phyloP scores from a whole-genome alignment of 2,888 invertebrate genomes.

The Yponomeuta malinellus region DNA sequence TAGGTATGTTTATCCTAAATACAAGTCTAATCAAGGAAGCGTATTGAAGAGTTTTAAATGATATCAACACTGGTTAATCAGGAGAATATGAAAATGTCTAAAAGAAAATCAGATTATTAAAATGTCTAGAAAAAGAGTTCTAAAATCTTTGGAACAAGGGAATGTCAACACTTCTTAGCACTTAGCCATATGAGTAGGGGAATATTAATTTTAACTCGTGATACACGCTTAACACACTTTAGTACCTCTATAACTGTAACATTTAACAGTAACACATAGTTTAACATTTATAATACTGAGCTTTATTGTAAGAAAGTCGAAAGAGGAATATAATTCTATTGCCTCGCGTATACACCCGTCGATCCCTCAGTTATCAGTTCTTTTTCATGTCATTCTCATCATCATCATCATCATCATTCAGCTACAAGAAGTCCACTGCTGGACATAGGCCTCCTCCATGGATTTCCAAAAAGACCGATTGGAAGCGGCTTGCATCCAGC shows the following conservation, averaged over 20 bases:
- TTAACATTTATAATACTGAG: conserved; percentile 60
- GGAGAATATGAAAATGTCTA: not conserved
- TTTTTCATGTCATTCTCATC: no score
- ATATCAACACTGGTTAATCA: no score
- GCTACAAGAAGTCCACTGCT: no score
- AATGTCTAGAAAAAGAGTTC: not conserved
- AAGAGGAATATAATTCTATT: conserved; percentile 49
- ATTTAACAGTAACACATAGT: conserved; percentile 23
- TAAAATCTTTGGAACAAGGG: not conserved
- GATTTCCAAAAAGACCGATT: no score
- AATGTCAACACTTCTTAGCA: conserved; percentile 27
- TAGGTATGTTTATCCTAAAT: no score
- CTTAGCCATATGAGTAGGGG: conserved; percentile 51
- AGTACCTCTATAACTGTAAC: conserved; percentile 30
- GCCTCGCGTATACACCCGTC: not conserved
- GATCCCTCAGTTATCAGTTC: not conserved
- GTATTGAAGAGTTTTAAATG: no score
- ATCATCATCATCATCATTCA: no score
- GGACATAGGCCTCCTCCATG: no score
- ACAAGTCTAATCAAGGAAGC: no score
- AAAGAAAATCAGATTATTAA: not conserved
- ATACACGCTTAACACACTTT: conserved; percentile 6
- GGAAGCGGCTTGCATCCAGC: no score
- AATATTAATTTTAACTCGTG: conserved; percentile 15
- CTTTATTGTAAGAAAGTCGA: conserved; percentile 33